A percentile compares a stretch with the other conserved stretches of the same genome.
Evolutionary conservation across 2,888 invertebrate genomes (phyloP).

Genomic region (Folsomia manolachei): DNA sequence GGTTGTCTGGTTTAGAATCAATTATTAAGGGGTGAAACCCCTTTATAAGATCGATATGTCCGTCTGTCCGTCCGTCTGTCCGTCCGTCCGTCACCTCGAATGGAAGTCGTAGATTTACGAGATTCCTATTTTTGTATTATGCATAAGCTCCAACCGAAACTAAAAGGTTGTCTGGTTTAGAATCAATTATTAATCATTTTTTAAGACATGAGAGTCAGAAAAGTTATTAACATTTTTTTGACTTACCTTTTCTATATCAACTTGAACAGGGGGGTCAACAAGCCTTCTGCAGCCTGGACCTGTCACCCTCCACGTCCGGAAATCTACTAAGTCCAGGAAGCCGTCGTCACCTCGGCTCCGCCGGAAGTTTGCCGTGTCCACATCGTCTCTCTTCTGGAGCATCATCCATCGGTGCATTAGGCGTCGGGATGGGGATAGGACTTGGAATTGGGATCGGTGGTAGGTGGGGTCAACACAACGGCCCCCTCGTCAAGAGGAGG

Average conservation of each 20-base stretch:
- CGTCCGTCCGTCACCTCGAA: no score
- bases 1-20: no score
- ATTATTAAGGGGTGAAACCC: no score
- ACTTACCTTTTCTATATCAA: no score
- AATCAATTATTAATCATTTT: no score
- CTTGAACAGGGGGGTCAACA: slow-evolving; percentile 43
- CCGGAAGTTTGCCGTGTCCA: slow-evolving; percentile 19
- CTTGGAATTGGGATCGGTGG: background rate
- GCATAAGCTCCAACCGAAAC: no score
- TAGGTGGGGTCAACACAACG: background rate
- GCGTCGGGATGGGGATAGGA: background rate
- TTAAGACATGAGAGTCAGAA: no score
- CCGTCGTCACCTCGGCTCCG: slow-evolving; percentile 23
- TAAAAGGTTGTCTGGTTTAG: no score
- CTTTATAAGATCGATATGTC: no score
- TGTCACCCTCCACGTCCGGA: slow-evolving; percentile 47
- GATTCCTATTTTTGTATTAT: no score
- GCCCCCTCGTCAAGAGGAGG: background rate
- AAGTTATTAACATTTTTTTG: background rate
- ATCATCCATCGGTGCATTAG: background rate
- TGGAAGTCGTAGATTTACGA: no score
- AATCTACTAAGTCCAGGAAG: slow-evolving; percentile 44
- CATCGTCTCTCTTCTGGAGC: slow-evolving; percentile 5
- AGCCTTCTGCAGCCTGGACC: slow-evolving; percentile 44
- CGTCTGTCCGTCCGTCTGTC: no score